Evolutionary conservation across 2,888 invertebrate species (phyloP).

Genomic region (Oegoconia quadripuncta): DNA sequence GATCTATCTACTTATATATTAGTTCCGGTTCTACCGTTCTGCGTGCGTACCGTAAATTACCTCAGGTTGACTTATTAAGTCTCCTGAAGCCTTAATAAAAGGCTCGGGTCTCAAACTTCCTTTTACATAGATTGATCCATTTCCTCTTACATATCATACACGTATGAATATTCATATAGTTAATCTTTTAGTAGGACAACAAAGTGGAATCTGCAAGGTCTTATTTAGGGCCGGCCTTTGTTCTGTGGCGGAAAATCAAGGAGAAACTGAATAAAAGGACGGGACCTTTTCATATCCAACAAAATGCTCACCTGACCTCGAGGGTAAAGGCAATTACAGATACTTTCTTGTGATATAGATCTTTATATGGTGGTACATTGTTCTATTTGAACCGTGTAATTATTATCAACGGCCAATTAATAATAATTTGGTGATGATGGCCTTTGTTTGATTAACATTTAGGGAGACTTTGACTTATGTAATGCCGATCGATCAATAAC

Average conservation of each 20-base stretch:
- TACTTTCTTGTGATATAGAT: conserved; percentile 50
- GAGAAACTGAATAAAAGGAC: conserved; percentile 42
- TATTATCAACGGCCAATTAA: no score
- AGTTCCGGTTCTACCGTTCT: no score
- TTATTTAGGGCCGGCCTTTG: conserved; percentile 51
- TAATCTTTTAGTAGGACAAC: conserved; percentile 30
- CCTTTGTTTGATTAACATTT: no score
- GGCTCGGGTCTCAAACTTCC: no score
- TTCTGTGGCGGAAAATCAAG: conserved; percentile 56
- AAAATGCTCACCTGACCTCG: conserved; percentile 50
- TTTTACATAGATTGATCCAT: no score
- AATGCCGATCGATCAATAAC: no score
- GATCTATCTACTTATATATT: no score
- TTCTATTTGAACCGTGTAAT: conserved; percentile 15
- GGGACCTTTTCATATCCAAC: conserved; percentile 49
- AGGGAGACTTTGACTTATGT: no score
- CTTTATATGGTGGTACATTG: conserved; percentile 35
- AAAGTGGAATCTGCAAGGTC: conserved; percentile 39
- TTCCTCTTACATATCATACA: background rate
- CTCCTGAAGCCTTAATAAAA: no score
- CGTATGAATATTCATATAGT: conserved; percentile 5
- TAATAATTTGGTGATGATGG: no score
- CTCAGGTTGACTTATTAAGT: background rate
- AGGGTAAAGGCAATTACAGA: conserved; percentile 50
- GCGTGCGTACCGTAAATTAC: no score